phyloP scores from a whole-genome alignment of 1,140 invertebrate genomes.

The Papilio helenus region DNA sequence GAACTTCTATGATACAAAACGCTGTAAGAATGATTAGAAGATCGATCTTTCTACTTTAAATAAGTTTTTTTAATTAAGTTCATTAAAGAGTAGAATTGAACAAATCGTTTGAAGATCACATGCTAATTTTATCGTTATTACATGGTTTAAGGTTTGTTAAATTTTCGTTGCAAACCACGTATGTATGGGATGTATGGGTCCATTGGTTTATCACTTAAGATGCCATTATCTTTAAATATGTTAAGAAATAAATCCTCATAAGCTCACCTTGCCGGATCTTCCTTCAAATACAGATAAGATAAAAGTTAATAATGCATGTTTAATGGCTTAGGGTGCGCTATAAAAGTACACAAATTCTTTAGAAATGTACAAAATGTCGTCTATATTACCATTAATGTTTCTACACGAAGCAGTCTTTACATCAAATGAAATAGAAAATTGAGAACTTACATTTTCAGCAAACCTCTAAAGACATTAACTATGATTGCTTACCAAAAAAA shows the following conservation, averaged over 20 bases:
- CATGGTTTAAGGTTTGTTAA: no score
- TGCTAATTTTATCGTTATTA: no score
- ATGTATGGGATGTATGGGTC: neutral
- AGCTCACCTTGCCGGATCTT: neutral
- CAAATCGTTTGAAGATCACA: no score
- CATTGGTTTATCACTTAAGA: neutral
- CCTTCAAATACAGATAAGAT: constrained; percentile 20
- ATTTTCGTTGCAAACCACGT: neutral
- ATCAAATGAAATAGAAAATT: neutral
- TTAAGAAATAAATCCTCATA: constrained; percentile 20
- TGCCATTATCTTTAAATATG: neutral
- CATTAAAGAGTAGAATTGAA: no score
- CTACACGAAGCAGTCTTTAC: neutral
- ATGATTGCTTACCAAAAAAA: neutral
- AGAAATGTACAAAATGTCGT: neutral
- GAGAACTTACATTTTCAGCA: neutral
- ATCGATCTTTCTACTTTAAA: no score
- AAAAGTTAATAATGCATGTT: constrained; percentile 31
- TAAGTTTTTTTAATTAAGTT: no score
- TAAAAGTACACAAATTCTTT: constrained; percentile 20
- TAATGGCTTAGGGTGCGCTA: constrained; percentile 13
- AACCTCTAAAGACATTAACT: no score
- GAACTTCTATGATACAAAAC: no score
- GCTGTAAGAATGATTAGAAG: no score
- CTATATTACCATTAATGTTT: neutral